A percentile compares a stretch with the other conserved stretches of the same genome.
phyloP scores from a whole-genome alignment of 1,140 invertebrate species.

The Drosophila melanogaster region Release_6_plus_ISO1_MT NC_004354.4:1575001-1575500 shows the following conservation, averaged over 20 bases:
- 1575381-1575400: slow-evolving; percentile 11
- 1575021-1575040: slow-evolving; percentile 2
- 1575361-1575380: neutral
- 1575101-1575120: slow-evolving; percentile 84
- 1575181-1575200: slow-evolving; percentile 18
- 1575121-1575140: slow-evolving; percentile 85
- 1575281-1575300: slow-evolving; percentile 5
- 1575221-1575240: slow-evolving; percentile 2
- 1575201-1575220: slow-evolving; percentile 3
- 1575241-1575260: neutral
- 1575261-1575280: neutral
- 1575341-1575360: neutral
- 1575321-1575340: slow-evolving; percentile 2
- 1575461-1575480: neutral
- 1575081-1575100: slow-evolving; percentile 79
- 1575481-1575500: slow-evolving; percentile 64
- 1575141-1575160: slow-evolving; percentile 84
- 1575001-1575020: slow-evolving; percentile 44
- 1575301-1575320: neutral
- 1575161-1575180: slow-evolving; percentile 66
- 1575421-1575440: slow-evolving; percentile 8
- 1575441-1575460: slow-evolving; percentile 18
- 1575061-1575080: slow-evolving; percentile 63
- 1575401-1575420: slow-evolving; percentile 40
- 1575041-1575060: slow-evolving; percentile 22